A percentile compares a stretch with the other conserved stretches of the same genome.
Evolutionary conservation across 2,888 invertebrate species (phyloP).

Genomic region (Caenorhabditis becei): DNA sequence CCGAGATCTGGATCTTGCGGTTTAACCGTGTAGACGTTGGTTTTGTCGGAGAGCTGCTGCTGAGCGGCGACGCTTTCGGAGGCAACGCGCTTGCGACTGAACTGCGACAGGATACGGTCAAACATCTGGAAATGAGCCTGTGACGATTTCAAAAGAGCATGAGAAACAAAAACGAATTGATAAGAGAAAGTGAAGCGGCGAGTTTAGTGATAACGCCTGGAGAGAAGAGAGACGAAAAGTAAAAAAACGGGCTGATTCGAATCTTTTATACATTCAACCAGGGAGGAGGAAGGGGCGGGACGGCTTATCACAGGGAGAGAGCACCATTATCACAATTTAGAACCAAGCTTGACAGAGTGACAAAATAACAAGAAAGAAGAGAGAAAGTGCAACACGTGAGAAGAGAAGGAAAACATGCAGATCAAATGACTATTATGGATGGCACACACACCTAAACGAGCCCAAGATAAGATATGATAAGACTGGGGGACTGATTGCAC

Average conservation of each 20-base stretch:
- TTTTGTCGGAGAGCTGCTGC: conserved; percentile 46
- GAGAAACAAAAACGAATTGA: conserved; percentile 19
- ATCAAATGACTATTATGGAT: conserved; percentile 37
- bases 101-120: conserved; percentile 59
- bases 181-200: conserved; percentile 42
- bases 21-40: conserved; percentile 49
- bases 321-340: conserved; percentile 43
- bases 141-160: conserved; percentile 14
- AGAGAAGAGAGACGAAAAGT: conserved; percentile 12
- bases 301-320: conserved; percentile 25
- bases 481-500: background rate
- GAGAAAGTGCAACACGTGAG: conserved; percentile 23
- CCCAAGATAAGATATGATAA: conserved; percentile 32
- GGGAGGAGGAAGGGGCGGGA: conserved; percentile 25
- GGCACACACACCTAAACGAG: conserved; percentile 25
- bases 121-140: conserved; percentile 51
- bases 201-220: conserved; percentile 43
- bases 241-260: conserved; percentile 21
- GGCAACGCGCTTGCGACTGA: conserved; percentile 62
- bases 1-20: conserved; percentile 45
- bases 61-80: conserved; percentile 54
- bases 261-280: conserved; percentile 36
- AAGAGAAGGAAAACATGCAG: conserved; percentile 26
- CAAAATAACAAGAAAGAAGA: conserved; percentile 22
- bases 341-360: conserved; percentile 6